Evolutionary conservation across 2,797 vertebrate genomes (phyloP), one percentile per base, ranked within the genome.

Genomic region (Clarias pachynema): DNA sequence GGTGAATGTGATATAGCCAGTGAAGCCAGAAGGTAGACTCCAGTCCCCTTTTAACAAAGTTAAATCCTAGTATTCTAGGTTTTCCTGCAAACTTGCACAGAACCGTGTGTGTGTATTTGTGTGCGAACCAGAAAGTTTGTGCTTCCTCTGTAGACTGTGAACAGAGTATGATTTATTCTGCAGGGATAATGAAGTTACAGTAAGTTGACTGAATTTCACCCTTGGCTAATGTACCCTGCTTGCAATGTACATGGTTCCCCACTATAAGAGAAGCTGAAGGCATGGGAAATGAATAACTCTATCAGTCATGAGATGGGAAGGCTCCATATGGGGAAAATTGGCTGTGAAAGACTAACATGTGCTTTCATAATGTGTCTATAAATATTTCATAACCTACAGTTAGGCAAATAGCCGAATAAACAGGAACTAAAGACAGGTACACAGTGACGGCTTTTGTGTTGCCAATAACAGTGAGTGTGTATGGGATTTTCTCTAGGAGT

Each of bases 21-120:
- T 15, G 26, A 63, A 60, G 74, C 82, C 87, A 89, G 85, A 87
- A 84, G 80, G 88, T 49, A 82, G 34, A 89, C 79, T 86, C 69
- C 40, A 82, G 73, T n/a, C 44, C 31, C 22, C 16, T 69, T 53
- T 59, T 57, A 53, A n/a, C 34, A 18, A 63, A 63, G 4, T 53
- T 24, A n/a, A 34, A 37, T 57, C 57, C 59, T 34, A 60, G 29
- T 79, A n/a, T 31, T 79, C 56, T 63, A 22, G n/a, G 18, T 53
- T 81, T 9, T 2, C 9, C n/a, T 49, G 16, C n/a, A 63, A 8
- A 9, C 62, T n/a, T 53, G 40, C 15, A 57, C 8, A 12, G 49
- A 56, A 57, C 4, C 53, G 20, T 57, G 26, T 59, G 44, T 56
- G 26, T 44, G 40, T 53, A 49, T 29, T 49, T 14, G 29, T 24